phyloP scores from a whole-genome alignment of 2,797 vertebrate species.

The Chelmon rostratus region DNA sequence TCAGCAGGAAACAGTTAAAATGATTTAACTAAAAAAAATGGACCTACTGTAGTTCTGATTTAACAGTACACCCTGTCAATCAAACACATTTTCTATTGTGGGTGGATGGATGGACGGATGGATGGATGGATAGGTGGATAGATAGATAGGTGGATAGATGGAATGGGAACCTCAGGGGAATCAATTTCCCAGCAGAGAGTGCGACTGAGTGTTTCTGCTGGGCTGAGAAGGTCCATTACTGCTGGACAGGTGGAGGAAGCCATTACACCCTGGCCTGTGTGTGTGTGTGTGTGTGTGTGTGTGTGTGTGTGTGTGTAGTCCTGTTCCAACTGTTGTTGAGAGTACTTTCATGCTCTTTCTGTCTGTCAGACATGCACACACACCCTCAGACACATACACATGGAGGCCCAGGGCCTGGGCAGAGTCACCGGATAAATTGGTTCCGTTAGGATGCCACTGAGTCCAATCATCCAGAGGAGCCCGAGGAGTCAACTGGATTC shows the following conservation, averaged over 20 bases:
- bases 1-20: not conserved
- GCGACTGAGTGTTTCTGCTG: conserved; percentile 62
- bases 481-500: conserved; percentile 45
- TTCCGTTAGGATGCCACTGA: conserved; percentile 59
- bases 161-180: conserved; percentile 52
- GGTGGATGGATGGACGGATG: conserved; percentile 1
- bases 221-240: conserved; percentile 67
- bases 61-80: too few relatives aligned
- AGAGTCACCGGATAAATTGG: conserved; percentile 66
- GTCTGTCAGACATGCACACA: conserved; percentile 15
- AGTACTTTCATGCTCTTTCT: conserved; percentile 66
- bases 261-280: conserved; percentile 25
- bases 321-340: conserved; percentile 41
- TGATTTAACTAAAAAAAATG: too few relatives aligned
- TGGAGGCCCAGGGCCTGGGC: not conserved
- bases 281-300: conserved; percentile 11
- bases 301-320: conserved; percentile 5
- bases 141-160: conserved; percentile 1
- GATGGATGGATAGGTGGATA: not conserved
- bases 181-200: conserved; percentile 69
- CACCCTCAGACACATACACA: not conserved
- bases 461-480: conserved; percentile 60
- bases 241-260: conserved; percentile 38
- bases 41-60: not conserved
- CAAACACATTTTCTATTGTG: too few relatives aligned